Evolutionary conservation across 1,140 invertebrate genomes (phyloP).

Genomic region (Drosophila bocqueti): DNA sequence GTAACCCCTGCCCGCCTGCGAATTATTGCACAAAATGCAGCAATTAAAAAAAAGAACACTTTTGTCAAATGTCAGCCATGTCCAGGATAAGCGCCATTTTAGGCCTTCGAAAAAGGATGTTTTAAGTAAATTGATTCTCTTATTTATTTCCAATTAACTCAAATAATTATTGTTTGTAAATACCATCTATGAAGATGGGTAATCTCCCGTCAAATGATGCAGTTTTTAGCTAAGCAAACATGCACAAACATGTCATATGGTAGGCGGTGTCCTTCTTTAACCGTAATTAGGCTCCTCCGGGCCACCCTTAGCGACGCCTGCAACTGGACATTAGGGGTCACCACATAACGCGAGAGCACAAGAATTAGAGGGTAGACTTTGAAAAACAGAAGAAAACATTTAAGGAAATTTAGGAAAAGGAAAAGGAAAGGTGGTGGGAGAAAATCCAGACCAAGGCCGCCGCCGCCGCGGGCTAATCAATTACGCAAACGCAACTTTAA

Average conservation of each 20-base stretch:
- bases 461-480: conserved; percentile 64
- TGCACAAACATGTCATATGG: conserved; percentile 9
- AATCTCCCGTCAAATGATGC: neutral
- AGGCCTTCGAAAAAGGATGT: neutral
- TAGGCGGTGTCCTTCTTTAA: neutral
- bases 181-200: neutral
- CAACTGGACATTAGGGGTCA: conserved; percentile 28
- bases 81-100: conserved; percentile 15
- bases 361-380: neutral
- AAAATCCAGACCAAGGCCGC: conserved; percentile 33
- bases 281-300: conserved; percentile 10
- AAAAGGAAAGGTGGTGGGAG: neutral
- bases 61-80: neutral
- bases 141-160: neutral
- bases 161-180: conserved; percentile 1
- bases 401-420: neutral
- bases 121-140: neutral
- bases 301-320: conserved; percentile 26
- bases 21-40: neutral
- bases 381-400: neutral
- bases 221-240: conserved; percentile 33
- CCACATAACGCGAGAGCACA: neutral
- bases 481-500: conserved; percentile 58
- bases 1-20: neutral
- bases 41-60: conserved; percentile 12